These are phyloP conservation scores for Rhagologus leucostigma DNA, from an alignment of 2,113 vertebrate species.

Conservation along the genomic window DNA sequence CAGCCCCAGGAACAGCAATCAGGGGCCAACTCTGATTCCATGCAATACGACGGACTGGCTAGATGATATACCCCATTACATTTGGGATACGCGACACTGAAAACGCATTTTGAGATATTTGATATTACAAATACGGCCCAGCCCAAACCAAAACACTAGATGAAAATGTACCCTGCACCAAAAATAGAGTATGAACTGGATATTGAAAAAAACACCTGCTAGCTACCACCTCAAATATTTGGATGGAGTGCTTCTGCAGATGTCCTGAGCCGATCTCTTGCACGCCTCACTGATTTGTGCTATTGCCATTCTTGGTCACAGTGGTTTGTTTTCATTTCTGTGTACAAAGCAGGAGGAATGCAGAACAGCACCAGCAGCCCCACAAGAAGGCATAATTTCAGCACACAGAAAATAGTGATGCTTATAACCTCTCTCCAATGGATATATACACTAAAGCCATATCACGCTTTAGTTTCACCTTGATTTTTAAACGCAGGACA, in stretches of 20 bases:
- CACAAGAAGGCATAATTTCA: not conserved
- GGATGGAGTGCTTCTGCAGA: not conserved
- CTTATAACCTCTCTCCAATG: not conserved
- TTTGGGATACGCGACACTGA: not conserved
- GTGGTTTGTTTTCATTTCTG: slow-evolving; percentile 33
- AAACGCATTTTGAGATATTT: not conserved
- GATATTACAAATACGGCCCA: not conserved
- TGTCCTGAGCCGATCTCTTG: not conserved
- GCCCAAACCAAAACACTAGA: not conserved
- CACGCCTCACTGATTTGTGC: not conserved
- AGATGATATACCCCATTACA: not conserved
- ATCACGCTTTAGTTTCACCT: not conserved
- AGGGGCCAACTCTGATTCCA: not conserved
- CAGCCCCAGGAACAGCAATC: not conserved
- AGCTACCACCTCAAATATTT: slow-evolving; percentile 40
- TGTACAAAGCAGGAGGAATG: slow-evolving; percentile 26
- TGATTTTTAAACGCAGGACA: not conserved
- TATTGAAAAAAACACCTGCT: slow-evolving; percentile 38
- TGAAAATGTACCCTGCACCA: not conserved
- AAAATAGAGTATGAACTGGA: slow-evolving; percentile 7
- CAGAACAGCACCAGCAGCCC: not conserved
- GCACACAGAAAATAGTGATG: not conserved
- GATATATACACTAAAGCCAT: not conserved
- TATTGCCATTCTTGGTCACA: slow-evolving; percentile 57
- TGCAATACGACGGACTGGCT: not conserved